Evolutionary conservation across 2,113 vertebrate genomes (phyloP).

Genomic region (Heterotilapia buettikoferi): DNA sequence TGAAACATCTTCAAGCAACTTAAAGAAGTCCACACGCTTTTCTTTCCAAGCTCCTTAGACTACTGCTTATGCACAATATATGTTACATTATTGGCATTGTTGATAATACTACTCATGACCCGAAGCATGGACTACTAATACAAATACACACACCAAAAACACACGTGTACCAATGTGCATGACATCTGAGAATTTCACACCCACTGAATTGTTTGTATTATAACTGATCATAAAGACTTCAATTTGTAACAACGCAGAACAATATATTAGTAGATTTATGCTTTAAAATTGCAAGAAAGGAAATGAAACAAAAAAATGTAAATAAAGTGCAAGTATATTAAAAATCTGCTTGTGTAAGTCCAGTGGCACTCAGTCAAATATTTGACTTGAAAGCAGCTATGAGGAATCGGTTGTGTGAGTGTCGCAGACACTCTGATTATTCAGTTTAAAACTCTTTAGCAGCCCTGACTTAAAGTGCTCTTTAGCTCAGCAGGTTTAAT

Average conservation of each 20-base stretch:
- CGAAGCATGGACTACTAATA: not conserved
- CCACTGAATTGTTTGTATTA: not conserved
- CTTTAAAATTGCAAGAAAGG: not conserved
- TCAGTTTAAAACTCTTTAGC: not conserved
- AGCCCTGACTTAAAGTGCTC: not conserved
- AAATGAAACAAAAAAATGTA: not conserved
- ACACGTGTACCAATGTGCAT: not conserved
- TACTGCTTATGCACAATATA: not conserved
- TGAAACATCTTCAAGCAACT: not conserved
- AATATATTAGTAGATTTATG: not conserved
- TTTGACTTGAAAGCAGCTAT: not conserved
- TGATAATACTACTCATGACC: not conserved
- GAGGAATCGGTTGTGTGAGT: not conserved
- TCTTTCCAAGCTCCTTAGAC: not conserved
- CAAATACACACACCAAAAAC: not conserved
- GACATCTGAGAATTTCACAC: not conserved
- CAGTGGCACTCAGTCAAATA: not conserved
- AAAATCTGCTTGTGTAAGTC: not conserved
- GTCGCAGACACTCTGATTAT: not conserved
- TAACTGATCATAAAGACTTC: not conserved
- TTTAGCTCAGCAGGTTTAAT: not conserved
- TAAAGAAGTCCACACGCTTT: not conserved
- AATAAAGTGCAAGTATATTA: not conserved
- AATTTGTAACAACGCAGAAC: not conserved
- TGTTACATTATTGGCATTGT: not conserved